Percentiles rank a stretch among this genome's conserved stretches.
Evolutionary conservation across 2,113 vertebrate genomes (phyloP).

Genomic region (Edolisoma coerulescens): DNA sequence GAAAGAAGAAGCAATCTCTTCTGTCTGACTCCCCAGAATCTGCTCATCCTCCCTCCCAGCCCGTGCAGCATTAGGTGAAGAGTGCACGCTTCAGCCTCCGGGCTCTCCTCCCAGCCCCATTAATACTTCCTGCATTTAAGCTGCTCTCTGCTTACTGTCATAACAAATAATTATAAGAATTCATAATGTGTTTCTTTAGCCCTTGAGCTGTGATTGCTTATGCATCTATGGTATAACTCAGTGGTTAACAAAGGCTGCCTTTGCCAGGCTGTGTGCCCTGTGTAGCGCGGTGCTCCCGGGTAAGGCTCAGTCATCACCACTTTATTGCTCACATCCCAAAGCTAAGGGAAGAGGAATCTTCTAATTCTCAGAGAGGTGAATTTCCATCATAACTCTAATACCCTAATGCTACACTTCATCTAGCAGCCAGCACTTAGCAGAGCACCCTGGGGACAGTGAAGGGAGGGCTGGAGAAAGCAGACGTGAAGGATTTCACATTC

Average conservation of each 20-base stretch:
- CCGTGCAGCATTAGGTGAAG: not conserved
- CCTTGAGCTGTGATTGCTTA: not conserved
- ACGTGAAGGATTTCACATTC: not conserved
- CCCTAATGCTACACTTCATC: not conserved
- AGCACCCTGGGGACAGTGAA: not conserved
- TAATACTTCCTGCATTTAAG: not conserved
- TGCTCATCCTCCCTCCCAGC: not conserved
- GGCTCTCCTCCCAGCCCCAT: not conserved
- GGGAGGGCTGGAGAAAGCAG: not conserved
- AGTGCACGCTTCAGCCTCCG: not conserved
- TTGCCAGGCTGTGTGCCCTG: not conserved
- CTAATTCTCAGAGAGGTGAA: not conserved
- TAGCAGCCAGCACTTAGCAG: not conserved
- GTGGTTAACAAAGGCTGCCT: not conserved
- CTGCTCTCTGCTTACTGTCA: not conserved
- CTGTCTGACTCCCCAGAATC: not conserved
- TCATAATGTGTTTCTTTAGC: not conserved
- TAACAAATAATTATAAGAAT: not conserved
- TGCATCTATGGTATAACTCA: not conserved
- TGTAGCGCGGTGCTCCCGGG: accelerated
- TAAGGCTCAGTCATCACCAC: not conserved
- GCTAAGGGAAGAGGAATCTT: not conserved
- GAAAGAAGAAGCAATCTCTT: not conserved
- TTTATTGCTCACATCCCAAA: not conserved
- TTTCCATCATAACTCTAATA: not conserved